Evolutionary conservation across 2,113 vertebrate genomes (phyloP).

Genomic region (Saguinus midas): DNA sequence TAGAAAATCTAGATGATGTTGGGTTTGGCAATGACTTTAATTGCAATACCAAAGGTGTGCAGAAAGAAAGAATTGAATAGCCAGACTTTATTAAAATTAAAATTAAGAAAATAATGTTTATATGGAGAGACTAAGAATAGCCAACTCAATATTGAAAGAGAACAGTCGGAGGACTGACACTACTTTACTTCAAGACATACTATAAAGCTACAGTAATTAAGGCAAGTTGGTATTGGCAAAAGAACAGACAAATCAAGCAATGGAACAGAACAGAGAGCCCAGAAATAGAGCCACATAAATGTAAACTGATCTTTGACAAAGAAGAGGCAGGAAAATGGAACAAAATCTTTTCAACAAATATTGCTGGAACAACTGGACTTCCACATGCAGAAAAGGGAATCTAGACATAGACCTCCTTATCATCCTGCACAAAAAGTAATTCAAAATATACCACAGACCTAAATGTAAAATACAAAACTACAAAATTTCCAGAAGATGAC

Average conservation of each 20-base stretch:
- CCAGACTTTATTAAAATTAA: neutral
- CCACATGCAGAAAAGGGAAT: neutral
- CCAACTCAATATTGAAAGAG: neutral
- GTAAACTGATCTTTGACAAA: neutral
- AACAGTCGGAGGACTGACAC: neutral
- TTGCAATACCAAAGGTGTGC: neutral
- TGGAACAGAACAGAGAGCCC: neutral
- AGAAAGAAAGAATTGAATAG: neutral
- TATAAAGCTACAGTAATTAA: neutral
- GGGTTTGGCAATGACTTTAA: neutral
- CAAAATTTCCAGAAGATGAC: neutral
- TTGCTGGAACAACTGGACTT: neutral
- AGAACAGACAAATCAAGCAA: neutral
- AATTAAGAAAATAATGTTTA: no score
- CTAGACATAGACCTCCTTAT: neutral
- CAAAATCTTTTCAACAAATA: neutral
- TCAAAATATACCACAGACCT: neutral
- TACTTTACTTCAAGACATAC: neutral
- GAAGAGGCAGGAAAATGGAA: neutral
- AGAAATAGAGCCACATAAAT: neutral
- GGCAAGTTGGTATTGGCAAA: neutral
- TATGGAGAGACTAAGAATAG: neutral
- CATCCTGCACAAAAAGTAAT: neutral
- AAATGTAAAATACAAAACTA: neutral
- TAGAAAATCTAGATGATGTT: neutral